phyloP scores from a whole-genome alignment of 2,113 vertebrate species.

The Pseudorectes ferrugineus region DNA sequence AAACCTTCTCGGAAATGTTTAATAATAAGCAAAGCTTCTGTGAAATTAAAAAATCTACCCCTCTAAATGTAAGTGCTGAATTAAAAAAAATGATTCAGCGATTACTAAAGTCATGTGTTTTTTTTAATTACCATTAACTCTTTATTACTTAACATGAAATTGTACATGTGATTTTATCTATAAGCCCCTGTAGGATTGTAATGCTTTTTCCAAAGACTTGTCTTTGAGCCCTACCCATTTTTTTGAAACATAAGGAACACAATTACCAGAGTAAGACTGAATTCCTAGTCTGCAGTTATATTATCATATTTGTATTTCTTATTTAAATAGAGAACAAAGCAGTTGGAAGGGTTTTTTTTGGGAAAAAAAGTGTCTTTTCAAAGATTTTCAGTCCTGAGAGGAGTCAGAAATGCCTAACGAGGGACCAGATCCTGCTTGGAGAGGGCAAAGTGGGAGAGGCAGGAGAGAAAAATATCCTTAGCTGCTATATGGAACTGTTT shows the following conservation, averaged over 20 bases:
- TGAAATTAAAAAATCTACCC: conserved; percentile 42
- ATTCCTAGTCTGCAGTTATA: neutral
- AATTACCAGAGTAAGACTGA: neutral
- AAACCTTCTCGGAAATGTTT: conserved; percentile 63
- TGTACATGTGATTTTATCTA: conserved; percentile 42
- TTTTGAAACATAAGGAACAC: neutral
- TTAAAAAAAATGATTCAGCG: conserved; percentile 40
- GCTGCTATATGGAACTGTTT: neutral
- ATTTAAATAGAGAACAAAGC: conserved; percentile 46
- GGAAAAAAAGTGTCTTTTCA: neutral
- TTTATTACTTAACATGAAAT: conserved; percentile 44
- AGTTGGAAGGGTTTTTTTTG: neutral
- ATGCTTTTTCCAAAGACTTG: neutral
- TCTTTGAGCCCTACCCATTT: neutral
- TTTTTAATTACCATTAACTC: conserved; percentile 64
- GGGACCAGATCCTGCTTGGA: neutral
- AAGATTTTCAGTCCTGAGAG: neutral
- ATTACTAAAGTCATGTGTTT: conserved; percentile 7
- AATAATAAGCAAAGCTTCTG: conserved; percentile 53
- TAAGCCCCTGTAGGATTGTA: conserved; percentile 34
- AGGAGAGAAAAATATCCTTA: neutral
- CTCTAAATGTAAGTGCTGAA: conserved; percentile 39
- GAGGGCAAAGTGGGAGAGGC: neutral
- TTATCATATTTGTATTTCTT: neutral
- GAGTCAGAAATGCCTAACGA: neutral